A percentile compares a stretch with the other conserved stretches of the same genome.
Evolutionary conservation across 2,888 invertebrate species (phyloP).

Genomic region (Standfussiana lucernea): DNA sequence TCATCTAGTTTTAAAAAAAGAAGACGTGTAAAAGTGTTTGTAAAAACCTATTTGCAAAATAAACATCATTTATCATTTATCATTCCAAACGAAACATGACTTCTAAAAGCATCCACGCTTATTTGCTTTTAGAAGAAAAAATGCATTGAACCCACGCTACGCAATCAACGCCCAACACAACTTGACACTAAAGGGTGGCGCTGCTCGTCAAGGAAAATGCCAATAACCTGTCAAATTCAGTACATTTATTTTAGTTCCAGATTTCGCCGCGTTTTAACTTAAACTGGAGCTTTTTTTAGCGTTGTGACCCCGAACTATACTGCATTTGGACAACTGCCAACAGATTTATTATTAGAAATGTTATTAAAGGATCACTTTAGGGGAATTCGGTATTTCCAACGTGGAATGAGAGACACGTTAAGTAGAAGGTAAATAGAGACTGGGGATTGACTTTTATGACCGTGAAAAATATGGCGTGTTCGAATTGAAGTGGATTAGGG

Average conservation of each 20-base stretch:
- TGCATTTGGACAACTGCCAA: slow-evolving; percentile 60
- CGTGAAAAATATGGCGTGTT: slow-evolving; percentile 39
- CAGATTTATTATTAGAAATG: slow-evolving; percentile 60
- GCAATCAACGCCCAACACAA: neutral
- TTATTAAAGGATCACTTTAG: slow-evolving; percentile 64
- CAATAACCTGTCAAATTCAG: slow-evolving; percentile 21
- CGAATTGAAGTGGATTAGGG: slow-evolving; percentile 22
- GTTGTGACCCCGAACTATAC: slow-evolving; percentile 62
- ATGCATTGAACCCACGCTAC: slow-evolving; percentile 54
- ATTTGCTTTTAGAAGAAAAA: slow-evolving; percentile 42
- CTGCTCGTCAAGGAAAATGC: neutral
- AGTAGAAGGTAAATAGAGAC: slow-evolving; percentile 30
- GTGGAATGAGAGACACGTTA: slow-evolving; percentile 54
- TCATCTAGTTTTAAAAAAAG: too few species aligned
- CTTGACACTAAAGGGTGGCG: slow-evolving; percentile 10
- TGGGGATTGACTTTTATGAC: slow-evolving; percentile 38
- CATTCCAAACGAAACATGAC: slow-evolving; percentile 4
- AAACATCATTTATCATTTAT: too few species aligned
- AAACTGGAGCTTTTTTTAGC: slow-evolving; percentile 28
- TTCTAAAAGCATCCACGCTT: slow-evolving; percentile 7
- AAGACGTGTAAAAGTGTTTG: too few species aligned
- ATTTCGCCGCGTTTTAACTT: slow-evolving; percentile 20
- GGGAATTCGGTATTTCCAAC: slow-evolving; percentile 55
- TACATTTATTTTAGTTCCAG: slow-evolving; percentile 21
- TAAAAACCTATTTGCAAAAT: too few species aligned